Percentiles rank a stretch among this genome's conserved stretches.
Conservation (phyloP, 2,888 invertebrate species). For the Epinotia bilunana region DNA sequence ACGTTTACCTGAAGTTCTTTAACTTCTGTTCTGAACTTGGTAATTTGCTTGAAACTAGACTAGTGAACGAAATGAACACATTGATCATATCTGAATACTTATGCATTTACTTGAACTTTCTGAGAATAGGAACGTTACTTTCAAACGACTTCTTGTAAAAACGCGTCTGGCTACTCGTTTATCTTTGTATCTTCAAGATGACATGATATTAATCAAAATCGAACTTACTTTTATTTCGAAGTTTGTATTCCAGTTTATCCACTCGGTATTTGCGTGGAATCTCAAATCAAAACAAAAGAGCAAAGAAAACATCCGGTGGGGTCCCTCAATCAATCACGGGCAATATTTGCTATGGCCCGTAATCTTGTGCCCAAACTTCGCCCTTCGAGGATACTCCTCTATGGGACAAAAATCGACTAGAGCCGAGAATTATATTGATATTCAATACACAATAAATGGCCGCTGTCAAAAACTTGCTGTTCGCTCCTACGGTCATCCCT, state of each 20-base stretch:
- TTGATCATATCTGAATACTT: too few species aligned
- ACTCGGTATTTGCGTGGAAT: constrained; percentile 34
- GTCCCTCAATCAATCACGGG: constrained; percentile 73
- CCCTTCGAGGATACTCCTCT: constrained; percentile 72
- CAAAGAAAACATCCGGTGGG: constrained; percentile 63
- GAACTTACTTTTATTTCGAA: constrained; percentile 28
- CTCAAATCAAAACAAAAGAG: constrained; percentile 64
- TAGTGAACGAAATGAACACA: not conserved
- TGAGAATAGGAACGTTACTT: not conserved
- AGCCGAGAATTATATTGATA: constrained; percentile 84
- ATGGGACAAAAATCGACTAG: constrained; percentile 83
- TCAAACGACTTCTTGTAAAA: not conserved
- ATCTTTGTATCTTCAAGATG: not conserved
- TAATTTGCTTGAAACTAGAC: not conserved
- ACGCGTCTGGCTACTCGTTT: not conserved
- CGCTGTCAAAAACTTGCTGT: constrained; percentile 84
- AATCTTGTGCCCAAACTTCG: constrained; percentile 81
- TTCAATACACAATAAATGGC: constrained; percentile 85
- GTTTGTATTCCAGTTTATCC: constrained; percentile 34
- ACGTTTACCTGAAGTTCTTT: not conserved
- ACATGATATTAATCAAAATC: constrained; percentile 21
- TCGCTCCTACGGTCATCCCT: constrained; percentile 85
- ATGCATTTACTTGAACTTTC: too few species aligned
- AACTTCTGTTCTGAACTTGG: not conserved
- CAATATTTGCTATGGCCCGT: constrained; percentile 82